Percentiles rank a stretch among this genome's conserved stretches.
Evolutionary conservation across 2,113 vertebrate genomes (phyloP).

Genomic region (Illadopsis cleaveri): DNA sequence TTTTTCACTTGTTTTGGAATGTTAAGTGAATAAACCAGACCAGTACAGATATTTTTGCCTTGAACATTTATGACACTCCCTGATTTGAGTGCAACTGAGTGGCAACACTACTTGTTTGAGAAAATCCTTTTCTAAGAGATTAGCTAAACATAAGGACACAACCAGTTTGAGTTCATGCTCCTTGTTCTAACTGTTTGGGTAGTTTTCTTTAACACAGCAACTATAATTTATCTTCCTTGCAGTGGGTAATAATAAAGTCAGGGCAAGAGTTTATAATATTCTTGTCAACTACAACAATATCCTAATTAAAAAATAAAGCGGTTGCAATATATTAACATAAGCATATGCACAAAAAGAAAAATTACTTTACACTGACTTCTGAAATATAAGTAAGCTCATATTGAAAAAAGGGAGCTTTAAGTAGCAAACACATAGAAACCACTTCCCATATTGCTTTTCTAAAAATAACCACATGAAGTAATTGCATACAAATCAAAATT

Average conservation of each 20-base stretch:
- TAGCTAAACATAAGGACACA: neutral
- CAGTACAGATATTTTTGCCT: neutral
- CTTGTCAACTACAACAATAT: neutral
- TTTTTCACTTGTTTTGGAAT: neutral
- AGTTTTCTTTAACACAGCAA: neutral
- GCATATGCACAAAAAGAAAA: neutral
- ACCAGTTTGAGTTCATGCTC: neutral
- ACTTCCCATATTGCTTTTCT: neutral
- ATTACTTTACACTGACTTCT: neutral
- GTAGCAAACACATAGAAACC: neutral
- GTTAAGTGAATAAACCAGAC: neutral
- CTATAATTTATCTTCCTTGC: neutral
- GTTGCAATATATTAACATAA: neutral
- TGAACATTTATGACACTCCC: neutral
- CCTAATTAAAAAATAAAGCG: neutral
- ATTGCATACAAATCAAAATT: neutral
- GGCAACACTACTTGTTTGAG: neutral
- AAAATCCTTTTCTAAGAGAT: neutral
- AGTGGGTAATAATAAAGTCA: neutral
- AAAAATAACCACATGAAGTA: conserved; percentile 10
- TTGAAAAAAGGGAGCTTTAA: neutral
- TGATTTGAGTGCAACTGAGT: neutral
- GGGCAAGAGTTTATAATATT: neutral
- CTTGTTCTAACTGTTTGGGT: neutral
- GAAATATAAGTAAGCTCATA: neutral